phyloP scores from a whole-genome alignment of 2,797 vertebrate genomes.

The Mus spretus region DNA sequence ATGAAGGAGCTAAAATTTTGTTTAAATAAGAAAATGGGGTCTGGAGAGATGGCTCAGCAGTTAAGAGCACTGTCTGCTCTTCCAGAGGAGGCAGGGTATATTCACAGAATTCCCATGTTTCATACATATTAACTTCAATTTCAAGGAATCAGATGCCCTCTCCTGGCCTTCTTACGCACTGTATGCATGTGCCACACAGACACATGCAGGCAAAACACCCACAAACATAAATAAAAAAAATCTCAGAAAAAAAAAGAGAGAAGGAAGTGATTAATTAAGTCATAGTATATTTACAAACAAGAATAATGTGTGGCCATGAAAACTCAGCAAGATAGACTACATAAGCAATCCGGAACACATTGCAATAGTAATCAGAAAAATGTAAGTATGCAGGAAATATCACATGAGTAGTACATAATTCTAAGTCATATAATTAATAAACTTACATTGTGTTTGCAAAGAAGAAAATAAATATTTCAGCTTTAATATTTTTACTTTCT shows the following conservation, averaged over 20 bases:
- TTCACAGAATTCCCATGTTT: too few species aligned
- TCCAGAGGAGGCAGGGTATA: not conserved
- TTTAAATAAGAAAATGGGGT: constrained; percentile 18
- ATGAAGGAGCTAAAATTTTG: constrained; percentile 9
- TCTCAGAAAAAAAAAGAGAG: not conserved
- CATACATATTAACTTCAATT: not conserved
- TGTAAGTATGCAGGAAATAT: not conserved
- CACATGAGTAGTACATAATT: not conserved
- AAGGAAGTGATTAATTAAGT: constrained; percentile 10
- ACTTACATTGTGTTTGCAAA: constrained; percentile 44
- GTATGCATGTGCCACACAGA: not conserved
- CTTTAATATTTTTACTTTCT: constrained; percentile 35
- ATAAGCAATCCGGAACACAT: constrained; percentile 17
- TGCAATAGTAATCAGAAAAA: not conserved
- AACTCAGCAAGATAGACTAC: constrained; percentile 7
- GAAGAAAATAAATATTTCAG: not conserved
- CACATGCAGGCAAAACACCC: not conserved
- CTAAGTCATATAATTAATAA: not conserved
- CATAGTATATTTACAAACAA: not conserved
- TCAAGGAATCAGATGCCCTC: not conserved
- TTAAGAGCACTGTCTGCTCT: not conserved
- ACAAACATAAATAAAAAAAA: not conserved
- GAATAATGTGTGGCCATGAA: not conserved
- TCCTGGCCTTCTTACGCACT: not conserved
- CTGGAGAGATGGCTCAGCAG: not conserved